Base-by-base conservation (phyloP, 2,888 invertebrate species). In the Synergus umbraculus region DNA sequence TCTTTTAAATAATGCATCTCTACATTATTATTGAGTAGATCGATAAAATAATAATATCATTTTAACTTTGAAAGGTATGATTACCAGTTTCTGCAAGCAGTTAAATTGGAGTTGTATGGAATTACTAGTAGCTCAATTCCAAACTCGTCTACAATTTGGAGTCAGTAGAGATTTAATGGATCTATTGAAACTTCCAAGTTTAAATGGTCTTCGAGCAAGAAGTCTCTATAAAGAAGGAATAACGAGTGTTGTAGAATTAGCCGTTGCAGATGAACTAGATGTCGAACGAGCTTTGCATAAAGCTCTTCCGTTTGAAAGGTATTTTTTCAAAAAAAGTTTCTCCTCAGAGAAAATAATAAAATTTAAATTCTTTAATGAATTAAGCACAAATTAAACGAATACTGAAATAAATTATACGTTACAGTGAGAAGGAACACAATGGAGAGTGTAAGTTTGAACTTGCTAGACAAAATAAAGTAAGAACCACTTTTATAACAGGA, bases 71-170 rank as follows among this genome's bases (percentile, higher is more conserved):
- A 37, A 29, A 97, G 98, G 98, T 79, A 99, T 99, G 97, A 97
- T 99, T 1, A 98, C 98, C 4, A 95, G 97, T n/a, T 99, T 99
- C 93, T 98, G 98, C 92, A 95, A 95, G 83, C 96, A 98, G 78
- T 93, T 99, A 13, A 97, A 98, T 41, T 99, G 99, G 99, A 95
- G 95, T 84, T 97, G 96, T 90, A 94, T 99, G 88, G 97, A 98
- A 91, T 93, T 98, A 84, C 93, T 99, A 63, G 94, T 99, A 64
- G 95, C 96, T 0, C 97, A 98, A 92, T 99, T 99, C 92, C 98
- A 99, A 93, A 96, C 97, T 88, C 95, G 99, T 18, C 93, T 99
- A 64, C 97, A 97, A 88, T 99, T 99, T 92, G 99, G 99, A 13
- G 96, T 99, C 67, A 96, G 97, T 89, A 94, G 96, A 37, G 99